phyloP scores from a whole-genome alignment of 2,888 invertebrate genomes.

The Coleophora flavipennella region DNA sequence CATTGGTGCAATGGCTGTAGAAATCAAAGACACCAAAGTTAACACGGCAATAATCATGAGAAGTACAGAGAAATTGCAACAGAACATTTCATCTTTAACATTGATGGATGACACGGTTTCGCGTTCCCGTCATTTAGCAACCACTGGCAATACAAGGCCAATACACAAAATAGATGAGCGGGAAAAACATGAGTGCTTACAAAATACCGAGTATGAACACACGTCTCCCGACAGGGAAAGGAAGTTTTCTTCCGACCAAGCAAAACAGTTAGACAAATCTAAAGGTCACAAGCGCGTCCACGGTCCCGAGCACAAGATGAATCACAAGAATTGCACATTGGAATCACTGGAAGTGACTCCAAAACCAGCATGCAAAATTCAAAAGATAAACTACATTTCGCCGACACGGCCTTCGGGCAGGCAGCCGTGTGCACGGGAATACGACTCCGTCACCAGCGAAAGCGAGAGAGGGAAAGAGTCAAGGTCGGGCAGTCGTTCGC shows the following conservation, averaged over 20 bases:
- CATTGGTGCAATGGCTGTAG: slow-evolving; percentile 16
- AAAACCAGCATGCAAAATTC: slow-evolving; percentile 41
- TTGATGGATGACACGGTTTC: slow-evolving; percentile 30
- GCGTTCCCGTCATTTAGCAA: no score
- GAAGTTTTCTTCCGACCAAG: neutral
- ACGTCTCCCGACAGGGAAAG: slow-evolving; percentile 20
- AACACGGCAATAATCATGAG: slow-evolving; percentile 55
- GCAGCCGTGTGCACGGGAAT: neutral
- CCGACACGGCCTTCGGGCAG: neutral
- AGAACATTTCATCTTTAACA: slow-evolving; percentile 42
- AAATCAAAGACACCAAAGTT: slow-evolving; percentile 31
- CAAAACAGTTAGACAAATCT: slow-evolving; percentile 11
- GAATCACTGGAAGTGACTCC: slow-evolving; percentile 36
- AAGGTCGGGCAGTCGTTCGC: neutral
- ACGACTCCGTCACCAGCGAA: neutral
- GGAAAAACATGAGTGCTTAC: slow-evolving; percentile 1
- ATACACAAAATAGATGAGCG: slow-evolving; percentile 24
- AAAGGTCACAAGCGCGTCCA: slow-evolving; percentile 34
- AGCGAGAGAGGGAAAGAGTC: slow-evolving; percentile 1
- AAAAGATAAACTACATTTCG: slow-evolving; percentile 34
- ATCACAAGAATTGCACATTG: slow-evolving; percentile 11
- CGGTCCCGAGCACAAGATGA: slow-evolving; percentile 25
- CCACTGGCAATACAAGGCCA: no score
- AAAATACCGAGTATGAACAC: slow-evolving; percentile 21
- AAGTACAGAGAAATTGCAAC: slow-evolving; percentile 37